Conservation (phyloP, 2,888 invertebrate genomes). For the Plebejus anna region DNA sequence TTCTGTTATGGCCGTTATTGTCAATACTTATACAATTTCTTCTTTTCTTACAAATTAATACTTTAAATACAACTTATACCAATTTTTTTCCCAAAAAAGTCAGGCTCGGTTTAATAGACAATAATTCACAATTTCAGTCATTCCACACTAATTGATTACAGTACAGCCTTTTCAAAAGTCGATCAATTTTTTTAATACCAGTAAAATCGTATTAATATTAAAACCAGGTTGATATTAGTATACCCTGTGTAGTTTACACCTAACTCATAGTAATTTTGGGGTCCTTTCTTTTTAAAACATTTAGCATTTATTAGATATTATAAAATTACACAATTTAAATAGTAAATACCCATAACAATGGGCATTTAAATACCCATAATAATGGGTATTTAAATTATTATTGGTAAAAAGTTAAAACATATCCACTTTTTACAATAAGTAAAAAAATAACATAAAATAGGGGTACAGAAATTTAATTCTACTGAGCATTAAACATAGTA, state of each 20-base stretch:
- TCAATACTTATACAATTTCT: background rate
- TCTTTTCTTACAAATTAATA: no score
- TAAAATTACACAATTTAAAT: background rate
- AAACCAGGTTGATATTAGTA: background rate
- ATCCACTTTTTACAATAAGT: background rate
- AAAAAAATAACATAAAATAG: background rate
- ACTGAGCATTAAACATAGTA: background rate
- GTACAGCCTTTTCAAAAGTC: background rate
- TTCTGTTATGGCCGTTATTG: conserved; percentile 1
- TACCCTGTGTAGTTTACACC: conserved; percentile 21
- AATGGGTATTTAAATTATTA: no score
- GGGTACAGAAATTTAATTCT: background rate
- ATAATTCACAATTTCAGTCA: conserved; percentile 20
- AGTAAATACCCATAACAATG: no score
- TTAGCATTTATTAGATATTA: background rate
- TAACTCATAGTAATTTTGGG: background rate
- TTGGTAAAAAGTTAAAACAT: no score
- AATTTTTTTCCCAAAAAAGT: background rate
- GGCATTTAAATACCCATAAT: no score
- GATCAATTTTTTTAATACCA: background rate
- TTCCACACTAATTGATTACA: background rate
- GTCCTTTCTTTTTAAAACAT: background rate
- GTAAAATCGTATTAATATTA: background rate
- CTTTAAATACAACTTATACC: background rate
- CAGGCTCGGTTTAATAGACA: background rate